Evolutionary conservation across 1,140 invertebrate species (phyloP).

Genomic region (Drosophila carrolli): DNA sequence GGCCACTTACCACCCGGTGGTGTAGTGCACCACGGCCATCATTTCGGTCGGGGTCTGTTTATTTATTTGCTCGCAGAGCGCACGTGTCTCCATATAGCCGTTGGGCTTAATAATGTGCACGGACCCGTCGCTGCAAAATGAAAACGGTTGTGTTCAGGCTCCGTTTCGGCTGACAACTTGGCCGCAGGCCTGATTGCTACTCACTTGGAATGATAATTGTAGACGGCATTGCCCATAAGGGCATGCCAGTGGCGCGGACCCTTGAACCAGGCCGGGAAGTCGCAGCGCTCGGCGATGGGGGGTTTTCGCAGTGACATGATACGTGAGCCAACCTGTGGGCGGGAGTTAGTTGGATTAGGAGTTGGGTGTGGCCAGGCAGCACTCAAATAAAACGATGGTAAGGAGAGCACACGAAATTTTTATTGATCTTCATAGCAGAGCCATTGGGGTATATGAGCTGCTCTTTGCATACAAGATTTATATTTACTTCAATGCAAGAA

Average conservation of each 20-base stretch:
- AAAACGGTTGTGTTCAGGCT: constrained; percentile 21
- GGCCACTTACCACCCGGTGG: constrained; percentile 87
- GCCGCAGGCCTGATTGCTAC: constrained; percentile 57
- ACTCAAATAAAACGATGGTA: not conserved
- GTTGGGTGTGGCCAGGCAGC: not conserved
- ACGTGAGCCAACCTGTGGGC: constrained; percentile 78
- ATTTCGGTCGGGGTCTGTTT: constrained; percentile 84
- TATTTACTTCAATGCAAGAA: not conserved
- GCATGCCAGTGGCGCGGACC: constrained; percentile 84
- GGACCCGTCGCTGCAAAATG: constrained; percentile 78
- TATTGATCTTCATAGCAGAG: no score
- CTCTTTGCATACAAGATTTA: no score
- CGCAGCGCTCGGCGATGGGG: constrained; percentile 82
- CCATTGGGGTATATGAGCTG: no score
- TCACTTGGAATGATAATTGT: constrained; percentile 85
- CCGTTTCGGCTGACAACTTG: constrained; percentile 53
- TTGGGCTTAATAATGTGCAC: constrained; percentile 84
- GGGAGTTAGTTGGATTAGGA: constrained; percentile 15
- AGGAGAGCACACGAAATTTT: no score
- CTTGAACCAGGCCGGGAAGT: constrained; percentile 84
- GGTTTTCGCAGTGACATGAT: constrained; percentile 84
- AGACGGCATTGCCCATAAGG: constrained; percentile 82
- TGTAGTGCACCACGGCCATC: constrained; percentile 85
- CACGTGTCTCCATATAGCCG: constrained; percentile 84
- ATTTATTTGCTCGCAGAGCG: constrained; percentile 84